Evolutionary conservation across 2,888 invertebrate species (phyloP).

Genomic region (Folsomia candida): DNA sequence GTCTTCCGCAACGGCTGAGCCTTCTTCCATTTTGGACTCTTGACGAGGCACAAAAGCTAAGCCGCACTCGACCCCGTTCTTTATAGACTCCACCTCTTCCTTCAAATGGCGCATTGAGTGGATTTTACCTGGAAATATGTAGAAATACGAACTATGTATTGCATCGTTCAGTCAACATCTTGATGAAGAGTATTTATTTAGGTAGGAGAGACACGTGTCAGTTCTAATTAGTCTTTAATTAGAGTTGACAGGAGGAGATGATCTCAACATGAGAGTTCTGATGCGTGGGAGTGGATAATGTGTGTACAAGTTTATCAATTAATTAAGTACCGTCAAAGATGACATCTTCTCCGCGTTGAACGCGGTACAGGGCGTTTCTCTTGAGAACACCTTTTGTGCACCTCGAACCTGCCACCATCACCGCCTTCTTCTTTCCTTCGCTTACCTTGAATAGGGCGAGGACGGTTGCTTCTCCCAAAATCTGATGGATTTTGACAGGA

Average conservation of each 20-base stretch:
- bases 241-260: too few relatives aligned
- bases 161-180: too few relatives aligned
- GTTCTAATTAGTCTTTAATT: too few relatives aligned
- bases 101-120: conserved; percentile 85
- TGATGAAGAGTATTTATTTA: too few relatives aligned
- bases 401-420: conserved; percentile 84
- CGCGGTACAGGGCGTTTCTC: conserved; percentile 65
- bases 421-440: conserved; percentile 73
- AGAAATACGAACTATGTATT: too few relatives aligned
- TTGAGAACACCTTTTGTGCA: conserved; percentile 75
- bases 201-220: too few relatives aligned
- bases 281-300: too few relatives aligned
- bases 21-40: too few relatives aligned
- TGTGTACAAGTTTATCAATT: too few relatives aligned
- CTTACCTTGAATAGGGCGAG: conserved; percentile 77
- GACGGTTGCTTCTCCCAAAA: conserved; percentile 81
- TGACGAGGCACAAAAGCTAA: conserved; percentile 73
- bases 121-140: conserved; percentile 64
- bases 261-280: too few relatives aligned
- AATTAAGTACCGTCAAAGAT: conserved; percentile 42
- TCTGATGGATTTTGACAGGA: too few relatives aligned
- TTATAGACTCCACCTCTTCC: conserved; percentile 77
- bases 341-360: conserved; percentile 56
- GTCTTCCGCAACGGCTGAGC: conserved; percentile 61
- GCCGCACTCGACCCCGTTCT: conserved; percentile 85